These are phyloP conservation scores for Linnaemya tessellans DNA, from an alignment of 2,888 invertebrate genomes.

Conservation along the genomic window DNA sequence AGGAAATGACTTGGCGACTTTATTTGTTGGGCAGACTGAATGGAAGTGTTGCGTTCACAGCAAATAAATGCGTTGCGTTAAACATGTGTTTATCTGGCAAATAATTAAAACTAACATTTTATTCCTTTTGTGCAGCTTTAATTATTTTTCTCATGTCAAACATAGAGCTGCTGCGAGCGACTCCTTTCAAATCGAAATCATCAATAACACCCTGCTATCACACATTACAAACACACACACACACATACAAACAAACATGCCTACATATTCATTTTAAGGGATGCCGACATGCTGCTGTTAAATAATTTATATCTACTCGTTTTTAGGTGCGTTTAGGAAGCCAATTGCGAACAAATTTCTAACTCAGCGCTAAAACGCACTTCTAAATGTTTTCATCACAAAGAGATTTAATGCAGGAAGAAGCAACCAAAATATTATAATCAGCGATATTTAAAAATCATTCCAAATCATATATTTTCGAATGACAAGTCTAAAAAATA, in stretches of 20 bases:
- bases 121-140: slow-evolving; percentile 17
- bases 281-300: slow-evolving; percentile 25
- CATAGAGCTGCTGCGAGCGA: slow-evolving; percentile 9
- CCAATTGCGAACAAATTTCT: not conserved
- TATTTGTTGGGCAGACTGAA: slow-evolving; percentile 18
- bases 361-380: slow-evolving; percentile 20
- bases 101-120: slow-evolving; percentile 46
- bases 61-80: not conserved
- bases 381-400: not conserved
- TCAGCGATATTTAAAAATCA: not conserved
- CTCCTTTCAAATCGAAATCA: slow-evolving; percentile 15
- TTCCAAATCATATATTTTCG: not conserved
- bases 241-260: not conserved
- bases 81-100: not conserved
- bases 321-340: not conserved
- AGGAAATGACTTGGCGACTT: slow-evolving; percentile 47
- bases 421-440: not conserved
- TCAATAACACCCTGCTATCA: slow-evolving; percentile 4
- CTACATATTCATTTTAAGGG: not conserved
- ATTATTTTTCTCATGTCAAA: slow-evolving; percentile 46
- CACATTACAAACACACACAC: not conserved
- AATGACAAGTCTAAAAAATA: too few species aligned
- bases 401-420: not conserved
- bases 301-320: not conserved
- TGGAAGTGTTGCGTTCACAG: slow-evolving; percentile 16